Evolutionary conservation across 2,888 invertebrate species (phyloP), one percentile per base, ranked within the genome.

Genomic region (Junonia oenone): DNA sequence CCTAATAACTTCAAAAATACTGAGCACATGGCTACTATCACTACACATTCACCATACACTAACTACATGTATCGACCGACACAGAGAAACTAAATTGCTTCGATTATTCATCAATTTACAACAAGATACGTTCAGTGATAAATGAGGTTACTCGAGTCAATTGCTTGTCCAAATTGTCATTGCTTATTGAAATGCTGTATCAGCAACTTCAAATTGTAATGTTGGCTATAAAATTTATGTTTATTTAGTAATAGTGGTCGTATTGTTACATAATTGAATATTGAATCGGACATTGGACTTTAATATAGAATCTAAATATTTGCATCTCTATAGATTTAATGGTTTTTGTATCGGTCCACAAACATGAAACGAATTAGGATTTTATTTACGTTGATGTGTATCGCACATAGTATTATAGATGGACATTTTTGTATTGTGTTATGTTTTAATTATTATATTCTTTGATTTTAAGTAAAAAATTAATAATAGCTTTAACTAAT

Each of bases 101-200:
- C 19, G 38, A 51, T 58, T 58, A 48, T 49, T 33, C 31, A n/a
- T n/a, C 31, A n/a, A 33, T 33, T 26, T 55, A 58, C 49, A 45
- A 43, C 48, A 58, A 53, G 49, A 47, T 45, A 45, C 33, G 2
- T 38, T 49, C 49, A 37, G 49, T 35, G 51, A 51, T 48, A 55
- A 58, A 45, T 51, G 33, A 45, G 58, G 58, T 58, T 52, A 52
- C 45, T 13, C 37, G 49, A 38, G 58, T 55, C 58, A 58, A 58
- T 55, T 55, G 55, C 4, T 33, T 52, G 55, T 58, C 58, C 48
- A 49, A 58, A 55, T 52, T 55, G 43, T 51, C 27, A 45, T 51
- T 51, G 26, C 37, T 38, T 45, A 9, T 26, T 50, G 8, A 4
- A 33, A n/a, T 33, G n/a, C 31, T 5, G 22, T 22, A 22, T 22